These are phyloP conservation scores for Nestor notabilis DNA, from an alignment of 2,113 vertebrate genomes.

Conservation along the genomic window DNA sequence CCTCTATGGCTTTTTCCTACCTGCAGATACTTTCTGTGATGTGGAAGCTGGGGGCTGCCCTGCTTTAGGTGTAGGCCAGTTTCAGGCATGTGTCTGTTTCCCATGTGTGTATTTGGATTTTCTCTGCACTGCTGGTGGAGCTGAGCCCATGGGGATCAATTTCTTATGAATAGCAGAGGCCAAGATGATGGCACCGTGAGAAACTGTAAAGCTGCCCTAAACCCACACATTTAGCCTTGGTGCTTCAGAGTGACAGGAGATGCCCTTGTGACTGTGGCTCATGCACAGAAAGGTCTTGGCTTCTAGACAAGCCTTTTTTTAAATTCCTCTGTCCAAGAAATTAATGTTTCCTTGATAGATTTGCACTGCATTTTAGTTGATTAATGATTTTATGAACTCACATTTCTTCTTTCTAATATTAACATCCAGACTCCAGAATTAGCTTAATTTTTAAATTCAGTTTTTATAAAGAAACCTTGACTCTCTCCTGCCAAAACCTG, in stretches of 20 bases:
- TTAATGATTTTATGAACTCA: not conserved
- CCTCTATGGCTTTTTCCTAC: not conserved
- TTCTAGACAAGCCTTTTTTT: not conserved
- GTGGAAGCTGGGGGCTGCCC: not conserved
- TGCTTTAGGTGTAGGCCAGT: not conserved
- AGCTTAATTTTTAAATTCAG: not conserved
- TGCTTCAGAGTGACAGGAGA: not conserved
- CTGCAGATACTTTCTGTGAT: not conserved
- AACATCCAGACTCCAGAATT: not conserved
- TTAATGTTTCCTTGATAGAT: not conserved
- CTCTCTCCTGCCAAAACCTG: not conserved
- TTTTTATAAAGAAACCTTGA: not conserved
- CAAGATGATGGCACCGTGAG: fast-evolving
- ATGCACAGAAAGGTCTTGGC: not conserved
- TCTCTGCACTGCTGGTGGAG: not conserved
- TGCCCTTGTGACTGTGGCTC: not conserved
- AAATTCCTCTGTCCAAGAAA: not conserved
- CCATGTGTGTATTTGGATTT: not conserved
- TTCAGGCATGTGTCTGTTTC: not conserved
- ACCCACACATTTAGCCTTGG: not conserved
- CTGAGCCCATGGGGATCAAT: not conserved
- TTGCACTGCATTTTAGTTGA: not conserved
- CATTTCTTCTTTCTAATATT: not conserved
- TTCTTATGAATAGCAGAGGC: not conserved
- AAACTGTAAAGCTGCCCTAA: not conserved